phyloP scores from a whole-genome alignment of 1,140 invertebrate genomes.

The Conopomorpha cramerella region DNA sequence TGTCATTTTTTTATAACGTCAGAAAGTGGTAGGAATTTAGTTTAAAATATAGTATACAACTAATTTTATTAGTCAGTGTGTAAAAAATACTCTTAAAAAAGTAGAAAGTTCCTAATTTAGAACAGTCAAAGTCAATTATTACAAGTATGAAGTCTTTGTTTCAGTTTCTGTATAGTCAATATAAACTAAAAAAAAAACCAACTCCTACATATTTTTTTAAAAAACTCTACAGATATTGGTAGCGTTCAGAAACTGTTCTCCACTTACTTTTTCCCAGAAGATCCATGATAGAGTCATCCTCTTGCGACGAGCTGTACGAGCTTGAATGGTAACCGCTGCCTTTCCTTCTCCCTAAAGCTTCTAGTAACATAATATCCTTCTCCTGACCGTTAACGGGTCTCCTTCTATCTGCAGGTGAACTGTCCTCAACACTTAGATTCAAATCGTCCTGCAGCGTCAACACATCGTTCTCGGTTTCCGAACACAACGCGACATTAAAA shows the following conservation, averaged over 20 bases:
- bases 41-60: too few relatives aligned
- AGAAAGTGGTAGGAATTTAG: too few relatives aligned
- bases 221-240: too few relatives aligned
- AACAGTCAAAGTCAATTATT: too few relatives aligned
- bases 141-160: too few relatives aligned
- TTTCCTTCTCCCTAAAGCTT: conserved; percentile 70
- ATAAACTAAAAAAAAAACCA: too few relatives aligned
- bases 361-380: conserved; percentile 73
- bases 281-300: conserved; percentile 76
- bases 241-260: conserved; percentile 3
- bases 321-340: conserved; percentile 49
- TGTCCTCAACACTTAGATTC: conserved; percentile 20
- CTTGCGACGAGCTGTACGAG: conserved; percentile 34
- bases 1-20: too few relatives aligned
- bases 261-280: conserved; percentile 81
- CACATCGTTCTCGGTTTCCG: conserved; percentile 39
- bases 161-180: too few relatives aligned
- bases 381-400: conserved; percentile 69
- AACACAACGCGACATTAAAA: conserved; percentile 16
- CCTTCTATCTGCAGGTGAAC: conserved; percentile 35
- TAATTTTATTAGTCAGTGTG: too few relatives aligned
- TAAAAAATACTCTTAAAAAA: too few relatives aligned
- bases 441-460: conserved; percentile 43
- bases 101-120: too few relatives aligned
- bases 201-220: too few relatives aligned